Evolutionary conservation across 2,888 invertebrate genomes (phyloP).

Genomic region (Cancer borealis): DNA sequence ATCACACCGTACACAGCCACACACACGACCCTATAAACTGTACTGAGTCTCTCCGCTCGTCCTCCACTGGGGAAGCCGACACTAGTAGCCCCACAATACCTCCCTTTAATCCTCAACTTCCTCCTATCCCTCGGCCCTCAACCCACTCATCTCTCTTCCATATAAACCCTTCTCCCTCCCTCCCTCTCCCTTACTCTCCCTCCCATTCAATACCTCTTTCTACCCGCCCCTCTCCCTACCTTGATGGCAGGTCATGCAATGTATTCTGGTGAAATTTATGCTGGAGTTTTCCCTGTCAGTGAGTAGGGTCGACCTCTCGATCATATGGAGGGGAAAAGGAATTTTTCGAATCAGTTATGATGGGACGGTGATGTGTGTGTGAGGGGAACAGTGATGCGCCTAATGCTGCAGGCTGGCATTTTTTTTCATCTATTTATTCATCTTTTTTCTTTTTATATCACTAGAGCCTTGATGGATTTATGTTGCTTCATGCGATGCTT

Average conservation of each 20-base stretch:
- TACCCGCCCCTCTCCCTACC: slow-evolving; percentile 8
- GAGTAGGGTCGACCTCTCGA: slow-evolving; percentile 34
- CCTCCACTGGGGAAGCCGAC: background rate
- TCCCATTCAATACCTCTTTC: slow-evolving; percentile 37
- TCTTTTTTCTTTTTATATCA: background rate
- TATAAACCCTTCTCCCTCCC: background rate
- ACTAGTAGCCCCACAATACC: background rate
- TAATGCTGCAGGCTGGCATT: background rate
- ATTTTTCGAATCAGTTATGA: slow-evolving; percentile 37
- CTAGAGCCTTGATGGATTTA: background rate
- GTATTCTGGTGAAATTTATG: slow-evolving; percentile 28
- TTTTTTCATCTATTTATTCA: background rate
- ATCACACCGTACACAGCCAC: background rate
- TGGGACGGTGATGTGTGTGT: slow-evolving; percentile 36
- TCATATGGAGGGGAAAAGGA: slow-evolving; percentile 37
- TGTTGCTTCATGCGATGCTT: background rate
- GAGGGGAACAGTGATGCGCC: slow-evolving; percentile 21
- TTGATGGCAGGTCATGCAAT: slow-evolving; percentile 34
- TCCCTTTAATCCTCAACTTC: background rate
- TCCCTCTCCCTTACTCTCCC: background rate
- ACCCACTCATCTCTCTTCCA: background rate
- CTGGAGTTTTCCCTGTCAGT: slow-evolving; percentile 35
- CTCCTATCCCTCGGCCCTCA: background rate
- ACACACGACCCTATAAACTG: background rate
- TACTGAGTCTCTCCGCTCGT: background rate